A percentile compares a stretch with the other conserved stretches of the same genome.
Conservation (phyloP, 2,113 vertebrate species). For the Bubo bubo region DNA sequence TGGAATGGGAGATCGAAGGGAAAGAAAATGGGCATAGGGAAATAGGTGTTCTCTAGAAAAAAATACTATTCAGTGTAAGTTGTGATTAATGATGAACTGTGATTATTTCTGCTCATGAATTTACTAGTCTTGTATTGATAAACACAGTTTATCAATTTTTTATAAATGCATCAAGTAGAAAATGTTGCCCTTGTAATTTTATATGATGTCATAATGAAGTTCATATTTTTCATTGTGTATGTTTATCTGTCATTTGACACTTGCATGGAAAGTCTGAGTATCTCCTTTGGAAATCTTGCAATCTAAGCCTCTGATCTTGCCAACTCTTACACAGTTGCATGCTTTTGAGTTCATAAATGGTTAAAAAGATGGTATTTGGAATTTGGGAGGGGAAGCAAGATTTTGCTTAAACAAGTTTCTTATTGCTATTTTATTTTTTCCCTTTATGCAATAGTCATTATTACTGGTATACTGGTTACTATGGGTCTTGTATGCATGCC, state of each 20-base stretch:
- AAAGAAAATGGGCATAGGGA: background rate
- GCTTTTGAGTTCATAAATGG: background rate
- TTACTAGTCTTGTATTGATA: background rate
- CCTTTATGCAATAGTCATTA: background rate
- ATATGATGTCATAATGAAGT: background rate
- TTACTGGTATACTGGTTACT: background rate
- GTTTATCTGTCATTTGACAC: background rate
- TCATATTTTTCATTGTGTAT: background rate
- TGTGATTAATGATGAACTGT: background rate
- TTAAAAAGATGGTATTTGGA: background rate
- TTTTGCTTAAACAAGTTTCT: background rate
- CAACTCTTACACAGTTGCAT: background rate
- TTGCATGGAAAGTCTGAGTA: background rate
- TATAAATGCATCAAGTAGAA: background rate
- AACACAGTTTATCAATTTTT: background rate
- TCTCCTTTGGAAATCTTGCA: background rate
- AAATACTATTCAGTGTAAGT: background rate
- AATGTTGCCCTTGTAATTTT: background rate
- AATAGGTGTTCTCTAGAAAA: background rate
- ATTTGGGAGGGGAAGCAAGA: background rate
- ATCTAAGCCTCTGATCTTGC: background rate
- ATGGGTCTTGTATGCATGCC: background rate
- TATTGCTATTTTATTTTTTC: background rate
- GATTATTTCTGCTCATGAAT: background rate
- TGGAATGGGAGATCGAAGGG: background rate